Evolutionary conservation across 1,140 invertebrate genomes (phyloP).

Genomic region (Eupeodes corollae): DNA sequence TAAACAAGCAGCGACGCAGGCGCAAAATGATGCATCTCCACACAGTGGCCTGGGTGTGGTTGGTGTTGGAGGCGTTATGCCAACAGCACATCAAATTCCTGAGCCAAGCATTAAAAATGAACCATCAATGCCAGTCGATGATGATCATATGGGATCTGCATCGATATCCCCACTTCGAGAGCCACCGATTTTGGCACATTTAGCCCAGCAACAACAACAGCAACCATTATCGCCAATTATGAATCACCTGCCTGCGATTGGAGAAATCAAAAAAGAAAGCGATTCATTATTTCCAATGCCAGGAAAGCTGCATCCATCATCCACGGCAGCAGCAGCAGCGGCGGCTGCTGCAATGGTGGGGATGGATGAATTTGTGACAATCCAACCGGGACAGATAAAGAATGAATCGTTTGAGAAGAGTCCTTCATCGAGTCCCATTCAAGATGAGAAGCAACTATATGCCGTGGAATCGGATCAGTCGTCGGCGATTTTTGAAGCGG

Average conservation of each 20-base stretch:
- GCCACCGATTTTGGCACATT: too few species aligned
- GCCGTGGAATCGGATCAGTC: constrained; percentile 2
- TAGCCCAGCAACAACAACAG: not conserved
- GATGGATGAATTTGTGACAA: constrained; percentile 8
- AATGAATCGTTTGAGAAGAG: constrained; percentile 5
- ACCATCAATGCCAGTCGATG: not conserved
- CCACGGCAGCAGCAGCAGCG: constrained; percentile 1
- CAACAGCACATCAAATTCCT: not conserved
- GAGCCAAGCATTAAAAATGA: not conserved
- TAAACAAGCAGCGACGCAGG: constrained; percentile 21
- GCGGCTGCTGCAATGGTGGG: constrained; percentile 4
- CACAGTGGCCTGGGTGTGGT: not conserved
- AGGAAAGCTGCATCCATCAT: not conserved
- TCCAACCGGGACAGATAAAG: constrained; percentile 10
- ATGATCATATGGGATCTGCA: not conserved
- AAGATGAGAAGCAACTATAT: not conserved
- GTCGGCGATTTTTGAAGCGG: not conserved
- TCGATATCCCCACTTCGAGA: not conserved
- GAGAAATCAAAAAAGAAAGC: constrained; percentile 4
- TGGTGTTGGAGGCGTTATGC: not conserved
- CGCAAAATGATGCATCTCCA: constrained; percentile 11
- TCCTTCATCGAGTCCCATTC: constrained; percentile 1
- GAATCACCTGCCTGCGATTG: not conserved
- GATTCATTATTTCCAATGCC: not conserved
- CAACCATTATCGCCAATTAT: not conserved